Evolutionary conservation across 2,113 vertebrate genomes (phyloP).

Genomic region (Tinamus guttatus): DNA sequence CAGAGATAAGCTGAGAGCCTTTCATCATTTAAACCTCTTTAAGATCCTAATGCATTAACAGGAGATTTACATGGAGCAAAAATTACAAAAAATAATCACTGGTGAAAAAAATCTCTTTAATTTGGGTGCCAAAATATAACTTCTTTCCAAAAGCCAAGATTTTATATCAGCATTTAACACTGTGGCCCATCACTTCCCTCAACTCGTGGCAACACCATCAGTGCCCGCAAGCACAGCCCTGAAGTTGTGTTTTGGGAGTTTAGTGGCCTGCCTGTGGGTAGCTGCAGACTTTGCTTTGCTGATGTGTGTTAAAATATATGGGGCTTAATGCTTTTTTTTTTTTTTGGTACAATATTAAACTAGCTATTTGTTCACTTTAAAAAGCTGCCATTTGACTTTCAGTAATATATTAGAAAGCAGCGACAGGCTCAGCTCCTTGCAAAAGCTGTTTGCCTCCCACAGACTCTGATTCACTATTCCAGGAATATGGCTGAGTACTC

Average conservation of each 20-base stretch:
- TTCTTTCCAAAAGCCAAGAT: background rate
- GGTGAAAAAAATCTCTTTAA: background rate
- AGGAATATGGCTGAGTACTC: background rate
- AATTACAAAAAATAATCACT: background rate
- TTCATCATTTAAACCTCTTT: background rate
- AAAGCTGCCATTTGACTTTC: background rate
- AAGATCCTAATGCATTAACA: background rate
- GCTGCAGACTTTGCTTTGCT: background rate
- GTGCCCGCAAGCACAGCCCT: background rate
- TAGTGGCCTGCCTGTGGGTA: rapidly evolving
- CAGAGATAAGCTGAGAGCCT: slow-evolving; percentile 41
- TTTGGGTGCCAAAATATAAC: background rate
- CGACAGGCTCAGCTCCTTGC: background rate
- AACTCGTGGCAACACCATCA: background rate
- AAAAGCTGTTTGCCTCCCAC: background rate
- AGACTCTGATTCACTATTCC: background rate
- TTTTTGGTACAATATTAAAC: background rate
- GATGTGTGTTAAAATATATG: background rate
- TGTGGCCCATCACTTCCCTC: background rate
- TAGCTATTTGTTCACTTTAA: background rate
- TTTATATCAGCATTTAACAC: background rate
- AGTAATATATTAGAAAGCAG: slow-evolving; percentile 1
- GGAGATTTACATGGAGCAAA: background rate
- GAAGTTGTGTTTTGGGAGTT: background rate
- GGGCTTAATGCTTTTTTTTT: background rate